phyloP scores from a whole-genome alignment of 2,113 vertebrate genomes.

The Cromileptes altivelis region DNA sequence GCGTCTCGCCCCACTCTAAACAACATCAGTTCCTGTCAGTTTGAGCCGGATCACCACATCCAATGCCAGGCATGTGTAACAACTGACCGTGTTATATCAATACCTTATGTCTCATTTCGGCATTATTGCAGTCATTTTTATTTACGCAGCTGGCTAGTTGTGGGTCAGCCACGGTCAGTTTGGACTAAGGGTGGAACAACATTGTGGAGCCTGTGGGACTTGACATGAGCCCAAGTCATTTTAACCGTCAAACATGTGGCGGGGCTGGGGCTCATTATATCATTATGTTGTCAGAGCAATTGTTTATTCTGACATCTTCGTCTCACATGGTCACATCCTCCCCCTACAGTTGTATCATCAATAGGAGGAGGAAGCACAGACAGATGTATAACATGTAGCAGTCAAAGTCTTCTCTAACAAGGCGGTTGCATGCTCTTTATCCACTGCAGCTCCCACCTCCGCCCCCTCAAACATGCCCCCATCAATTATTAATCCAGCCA shows the following conservation, averaged over 20 bases:
- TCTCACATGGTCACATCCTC: constrained; percentile 55
- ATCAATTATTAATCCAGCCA: constrained; percentile 90
- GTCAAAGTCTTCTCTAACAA: constrained; percentile 66
- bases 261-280: constrained; percentile 67
- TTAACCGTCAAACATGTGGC: constrained; percentile 67
- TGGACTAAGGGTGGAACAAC: constrained; percentile 68
- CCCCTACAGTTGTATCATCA: constrained; percentile 45
- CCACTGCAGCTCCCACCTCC: constrained; percentile 29
- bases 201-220: constrained; percentile 58
- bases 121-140: constrained; percentile 46
- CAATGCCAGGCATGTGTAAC: constrained; percentile 25
- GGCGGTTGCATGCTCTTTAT: constrained; percentile 53
- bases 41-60: background rate
- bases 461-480: constrained; percentile 57
- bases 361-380: constrained; percentile 52
- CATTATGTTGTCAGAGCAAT: constrained; percentile 78
- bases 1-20: background rate
- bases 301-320: constrained; percentile 72
- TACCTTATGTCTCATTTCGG: constrained; percentile 50
- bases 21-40: constrained; percentile 33
- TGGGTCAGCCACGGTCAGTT: constrained; percentile 59
- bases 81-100: constrained; percentile 27
- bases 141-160: constrained; percentile 63
- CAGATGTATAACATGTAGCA: constrained; percentile 46
- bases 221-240: constrained; percentile 67